Conservation (phyloP, 2,888 invertebrate species). For the Caenorhabditis plicata region DNA sequence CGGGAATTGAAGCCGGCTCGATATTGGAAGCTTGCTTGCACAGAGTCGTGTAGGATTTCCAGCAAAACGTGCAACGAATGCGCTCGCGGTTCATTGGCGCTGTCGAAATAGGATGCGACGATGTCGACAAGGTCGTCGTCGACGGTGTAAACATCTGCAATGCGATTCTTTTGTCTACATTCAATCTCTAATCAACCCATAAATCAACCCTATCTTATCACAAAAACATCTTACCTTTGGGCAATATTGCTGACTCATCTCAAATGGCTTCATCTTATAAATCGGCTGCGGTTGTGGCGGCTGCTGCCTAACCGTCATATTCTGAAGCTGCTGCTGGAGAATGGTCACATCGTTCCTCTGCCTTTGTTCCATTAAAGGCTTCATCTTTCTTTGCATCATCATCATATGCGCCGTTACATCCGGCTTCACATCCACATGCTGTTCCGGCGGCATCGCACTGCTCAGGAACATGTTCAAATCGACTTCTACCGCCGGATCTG, state of each 20-base stretch:
- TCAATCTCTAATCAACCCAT: conserved; percentile 10
- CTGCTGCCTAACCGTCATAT: too few relatives aligned
- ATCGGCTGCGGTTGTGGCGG: too few relatives aligned
- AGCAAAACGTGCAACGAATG: conserved; percentile 14
- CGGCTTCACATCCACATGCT: too few relatives aligned
- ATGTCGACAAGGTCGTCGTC: neutral
- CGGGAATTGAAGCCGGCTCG: conserved; percentile 5
- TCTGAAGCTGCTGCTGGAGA: too few relatives aligned
- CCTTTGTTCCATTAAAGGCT: too few relatives aligned
- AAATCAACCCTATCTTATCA: neutral
- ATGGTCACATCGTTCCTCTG: too few relatives aligned
- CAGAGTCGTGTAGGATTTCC: conserved; percentile 24
- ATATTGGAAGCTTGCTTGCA: conserved; percentile 9
- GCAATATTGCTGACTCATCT: too few relatives aligned
- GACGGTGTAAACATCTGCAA: neutral
- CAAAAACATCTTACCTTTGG: too few relatives aligned
- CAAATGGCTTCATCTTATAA: too few relatives aligned
- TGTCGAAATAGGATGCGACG: conserved; percentile 7
- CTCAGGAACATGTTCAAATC: conserved; percentile 12
- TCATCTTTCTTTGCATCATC: too few relatives aligned
- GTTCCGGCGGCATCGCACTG: too few relatives aligned
- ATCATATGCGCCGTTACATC: too few relatives aligned
- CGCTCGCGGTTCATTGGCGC: neutral
- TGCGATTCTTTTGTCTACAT: conserved; percentile 4
- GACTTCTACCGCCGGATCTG: conserved; percentile 24